These are phyloP conservation scores for Nothura maculosa DNA, from an alignment of 2,797 vertebrate genomes.

Conservation along the genomic window DNA sequence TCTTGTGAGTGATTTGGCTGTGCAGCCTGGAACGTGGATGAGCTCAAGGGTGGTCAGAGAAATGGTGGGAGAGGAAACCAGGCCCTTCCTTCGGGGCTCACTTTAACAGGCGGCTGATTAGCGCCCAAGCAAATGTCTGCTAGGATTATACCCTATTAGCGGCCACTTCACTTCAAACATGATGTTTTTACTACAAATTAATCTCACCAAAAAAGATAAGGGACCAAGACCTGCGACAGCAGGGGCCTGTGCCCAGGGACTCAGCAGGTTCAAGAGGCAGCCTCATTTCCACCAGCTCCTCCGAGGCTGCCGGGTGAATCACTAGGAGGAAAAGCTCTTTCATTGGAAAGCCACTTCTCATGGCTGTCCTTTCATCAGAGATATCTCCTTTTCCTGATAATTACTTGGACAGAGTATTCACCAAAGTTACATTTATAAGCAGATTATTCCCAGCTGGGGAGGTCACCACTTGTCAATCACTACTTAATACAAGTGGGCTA, in stretches of 20 bases:
- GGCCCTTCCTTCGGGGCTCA: background rate
- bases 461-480: background rate
- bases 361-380: rapidly evolving
- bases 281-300: background rate
- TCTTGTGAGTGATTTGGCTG: background rate
- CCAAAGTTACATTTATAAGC: background rate
- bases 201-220: background rate
- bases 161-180: background rate
- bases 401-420: background rate
- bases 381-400: background rate
- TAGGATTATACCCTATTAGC: background rate
- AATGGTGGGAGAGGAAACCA: background rate
- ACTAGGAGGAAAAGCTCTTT: background rate
- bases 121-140: background rate
- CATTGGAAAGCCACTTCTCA: background rate
- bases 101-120: background rate
- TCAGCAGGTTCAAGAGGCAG: background rate
- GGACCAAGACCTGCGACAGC: background rate
- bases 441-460: background rate
- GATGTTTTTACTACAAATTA: background rate
- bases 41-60: background rate
- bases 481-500: background rate
- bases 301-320: background rate
- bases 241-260: background rate
- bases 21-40: background rate